These are phyloP conservation scores for Metopia argyrocephala DNA, from an alignment of 2,888 invertebrate species.

Conservation along the genomic window DNA sequence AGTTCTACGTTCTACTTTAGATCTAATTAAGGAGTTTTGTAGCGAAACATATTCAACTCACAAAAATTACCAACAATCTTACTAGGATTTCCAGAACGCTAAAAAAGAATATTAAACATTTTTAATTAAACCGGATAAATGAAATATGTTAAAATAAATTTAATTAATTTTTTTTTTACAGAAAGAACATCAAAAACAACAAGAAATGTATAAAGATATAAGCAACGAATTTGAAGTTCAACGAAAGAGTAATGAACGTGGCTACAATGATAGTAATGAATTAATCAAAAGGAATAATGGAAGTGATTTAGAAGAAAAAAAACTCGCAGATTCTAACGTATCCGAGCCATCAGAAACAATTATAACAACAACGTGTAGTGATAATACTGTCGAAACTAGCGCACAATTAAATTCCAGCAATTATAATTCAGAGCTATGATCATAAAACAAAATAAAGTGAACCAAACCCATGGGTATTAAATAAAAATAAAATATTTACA, in stretches of 20 bases:
- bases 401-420: constrained; percentile 26
- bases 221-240: constrained; percentile 76
- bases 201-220: constrained; percentile 75
- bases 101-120: too few species aligned
- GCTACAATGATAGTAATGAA: constrained; percentile 32
- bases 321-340: too few species aligned
- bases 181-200: constrained; percentile 78
- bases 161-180: constrained; percentile 61
- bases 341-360: constrained; percentile 8
- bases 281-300: constrained; percentile 43
- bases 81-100: too few species aligned
- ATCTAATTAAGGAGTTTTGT: too few species aligned
- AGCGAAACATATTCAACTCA: too few species aligned
- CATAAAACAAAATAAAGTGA: constrained; percentile 11
- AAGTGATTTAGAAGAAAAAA: constrained; percentile 16
- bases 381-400: neutral
- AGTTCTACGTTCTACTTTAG: too few species aligned
- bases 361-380: constrained; percentile 9
- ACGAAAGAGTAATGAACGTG: constrained; percentile 69
- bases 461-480: neutral
- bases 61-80: too few species aligned
- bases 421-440: constrained; percentile 40
- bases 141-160: neutral
- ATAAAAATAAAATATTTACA: neutral
- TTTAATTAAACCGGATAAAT: neutral